These are phyloP conservation scores for Hydroisotoma schaefferi DNA, from an alignment of 2,888 invertebrate species.

Conservation along the genomic window DNA sequence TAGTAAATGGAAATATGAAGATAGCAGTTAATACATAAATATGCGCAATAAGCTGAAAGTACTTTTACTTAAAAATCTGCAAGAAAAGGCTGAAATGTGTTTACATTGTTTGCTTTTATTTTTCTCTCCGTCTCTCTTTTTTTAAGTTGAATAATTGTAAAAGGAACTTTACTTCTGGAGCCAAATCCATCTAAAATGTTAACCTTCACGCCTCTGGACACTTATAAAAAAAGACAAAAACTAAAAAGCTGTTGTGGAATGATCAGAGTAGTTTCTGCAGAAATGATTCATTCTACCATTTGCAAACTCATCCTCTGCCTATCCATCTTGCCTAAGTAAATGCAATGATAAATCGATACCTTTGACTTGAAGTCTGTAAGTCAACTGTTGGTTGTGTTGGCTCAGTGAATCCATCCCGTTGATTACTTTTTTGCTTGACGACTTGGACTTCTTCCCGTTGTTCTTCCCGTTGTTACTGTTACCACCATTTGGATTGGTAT, in stretches of 20 bases:
- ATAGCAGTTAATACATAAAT: no score
- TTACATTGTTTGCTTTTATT: no score
- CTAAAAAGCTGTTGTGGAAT: not conserved
- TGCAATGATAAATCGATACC: constrained; percentile 43
- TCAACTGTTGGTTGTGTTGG: constrained; percentile 31
- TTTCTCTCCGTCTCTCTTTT: no score
- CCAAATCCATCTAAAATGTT: no score
- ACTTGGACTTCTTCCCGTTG: constrained; percentile 29
- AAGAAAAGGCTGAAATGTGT: no score
- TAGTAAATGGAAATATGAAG: no score
- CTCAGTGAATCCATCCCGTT: constrained; percentile 40
- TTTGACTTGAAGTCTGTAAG: constrained; percentile 45
- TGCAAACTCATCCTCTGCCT: constrained; percentile 5
- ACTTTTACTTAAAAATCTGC: no score
- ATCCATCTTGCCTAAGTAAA: constrained; percentile 20
- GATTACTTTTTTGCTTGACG: constrained; percentile 37
- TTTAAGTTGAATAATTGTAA: no score
- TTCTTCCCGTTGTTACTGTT: constrained; percentile 12
- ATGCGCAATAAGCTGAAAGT: not conserved
- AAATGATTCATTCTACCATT: constrained; percentile 7
- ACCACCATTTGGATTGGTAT: constrained; percentile 9
- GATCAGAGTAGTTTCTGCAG: not conserved
- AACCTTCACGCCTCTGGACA: no score
- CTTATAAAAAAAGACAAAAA: no score
- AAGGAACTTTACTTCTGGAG: no score